Evolutionary conservation across 2,113 vertebrate genomes (phyloP).

Genomic region (Spermophilus dauricus): DNA sequence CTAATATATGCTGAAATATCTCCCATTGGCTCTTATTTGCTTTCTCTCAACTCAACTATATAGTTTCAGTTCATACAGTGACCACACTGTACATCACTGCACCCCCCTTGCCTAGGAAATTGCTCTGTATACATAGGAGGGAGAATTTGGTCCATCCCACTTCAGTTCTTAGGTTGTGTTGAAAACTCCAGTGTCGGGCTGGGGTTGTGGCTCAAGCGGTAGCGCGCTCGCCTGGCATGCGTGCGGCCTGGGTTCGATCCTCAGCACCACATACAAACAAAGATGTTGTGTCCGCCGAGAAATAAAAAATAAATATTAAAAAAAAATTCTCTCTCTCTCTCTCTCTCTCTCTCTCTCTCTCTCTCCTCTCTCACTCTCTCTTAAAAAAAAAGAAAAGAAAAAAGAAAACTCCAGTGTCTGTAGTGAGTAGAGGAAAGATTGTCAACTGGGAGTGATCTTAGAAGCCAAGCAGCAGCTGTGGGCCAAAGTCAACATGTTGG

Average conservation of each 20-base stretch:
- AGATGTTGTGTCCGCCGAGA: too few relatives aligned
- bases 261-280: too few relatives aligned
- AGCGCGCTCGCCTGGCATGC: too few relatives aligned
- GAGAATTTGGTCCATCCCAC: neutral
- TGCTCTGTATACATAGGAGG: neutral
- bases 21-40: neutral
- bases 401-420: too few relatives aligned
- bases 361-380: too few relatives aligned
- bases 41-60: neutral
- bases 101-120: neutral
- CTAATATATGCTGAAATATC: neutral
- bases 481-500: slow-evolving; percentile 37
- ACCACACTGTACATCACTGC: neutral
- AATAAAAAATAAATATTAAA: too few relatives aligned
- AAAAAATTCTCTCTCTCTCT: too few relatives aligned
- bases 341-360: too few relatives aligned
- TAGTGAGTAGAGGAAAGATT: neutral
- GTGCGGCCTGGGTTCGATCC: too few relatives aligned
- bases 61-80: neutral
- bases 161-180: neutral
- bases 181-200: neutral
- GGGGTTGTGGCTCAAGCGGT: too few relatives aligned
- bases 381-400: too few relatives aligned
- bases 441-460: neutral
- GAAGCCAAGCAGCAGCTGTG: neutral